Base-by-base conservation (phyloP, 2,113 vertebrate species). In the Monarcha castaneiventris region DNA sequence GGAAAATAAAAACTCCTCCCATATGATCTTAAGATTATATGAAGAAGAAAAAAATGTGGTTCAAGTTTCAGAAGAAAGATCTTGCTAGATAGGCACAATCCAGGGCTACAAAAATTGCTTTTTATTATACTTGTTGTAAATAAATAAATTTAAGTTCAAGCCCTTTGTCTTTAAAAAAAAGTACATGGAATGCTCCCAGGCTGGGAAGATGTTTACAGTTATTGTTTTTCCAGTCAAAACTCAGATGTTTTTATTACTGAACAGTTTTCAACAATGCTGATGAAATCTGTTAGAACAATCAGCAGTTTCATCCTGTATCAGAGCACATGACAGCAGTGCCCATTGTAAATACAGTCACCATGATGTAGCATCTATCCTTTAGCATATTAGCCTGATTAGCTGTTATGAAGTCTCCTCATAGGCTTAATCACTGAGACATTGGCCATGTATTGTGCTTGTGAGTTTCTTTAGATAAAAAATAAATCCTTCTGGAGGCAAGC, bases 351-450 rank as follows among this genome's bases (percentile, higher is more conserved):
- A 12, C 26, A 68, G 29, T 66, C 66, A 67, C 21, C 2, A 0
- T 0, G 3, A 46, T 26, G 21, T 0, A 48, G 41, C 55, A 10
- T 20, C n/a, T 39, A 4, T 43, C 49, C 35, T 85, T 44, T 1
- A 59, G 66, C 43, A 4, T 2, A 9, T 46, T 48, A 43, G 10
- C 41, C 37, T 55, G 29, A 17, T 30, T 5, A 67, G 56, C 43
- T 58, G 17, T 23, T 76, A 32, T 0, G 0, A 39, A 27, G 26
- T 32, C 74, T 85, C 61, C 58, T 55, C 17, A 21, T 16, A 61
- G 52, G 41, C 25, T 59, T 54, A 51, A 48, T 35, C 19, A 13
- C 41, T 41, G 48, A n/a, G 35, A 27, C 1, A 10, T 0, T 12
- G 39, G 25, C 61, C 37, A 32, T 1, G 1, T 43, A 46, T 11